These are phyloP conservation scores for Ictalurus furcatus DNA, from an alignment of 2,113 vertebrate species.

Conservation along the genomic window DNA sequence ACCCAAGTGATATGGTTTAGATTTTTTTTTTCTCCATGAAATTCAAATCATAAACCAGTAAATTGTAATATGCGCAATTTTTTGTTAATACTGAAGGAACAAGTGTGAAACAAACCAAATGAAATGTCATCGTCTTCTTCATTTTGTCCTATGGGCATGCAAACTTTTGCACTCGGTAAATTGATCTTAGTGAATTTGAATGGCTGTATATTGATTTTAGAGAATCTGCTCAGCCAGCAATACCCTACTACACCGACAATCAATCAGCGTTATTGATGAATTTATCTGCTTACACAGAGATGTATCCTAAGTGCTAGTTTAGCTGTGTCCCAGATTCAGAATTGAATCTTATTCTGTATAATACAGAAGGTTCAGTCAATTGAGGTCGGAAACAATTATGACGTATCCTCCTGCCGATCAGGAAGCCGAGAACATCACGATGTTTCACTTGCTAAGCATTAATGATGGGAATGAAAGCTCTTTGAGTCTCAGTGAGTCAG, in stretches of 20 bases:
- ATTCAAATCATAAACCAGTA: neutral
- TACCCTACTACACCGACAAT: neutral
- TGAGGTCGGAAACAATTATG: slow-evolving; percentile 18
- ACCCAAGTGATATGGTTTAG: neutral
- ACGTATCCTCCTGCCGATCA: neutral
- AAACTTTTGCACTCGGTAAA: neutral
- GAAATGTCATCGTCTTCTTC: neutral
- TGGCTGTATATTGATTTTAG: neutral
- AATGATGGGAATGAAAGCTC: neutral
- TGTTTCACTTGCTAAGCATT: slow-evolving; percentile 32
- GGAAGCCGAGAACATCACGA: neutral
- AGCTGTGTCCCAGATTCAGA: neutral
- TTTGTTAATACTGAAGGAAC: neutral
- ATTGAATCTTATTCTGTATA: neutral
- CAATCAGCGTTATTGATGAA: slow-evolving; percentile 9
- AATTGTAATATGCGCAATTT: neutral
- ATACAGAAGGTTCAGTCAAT: neutral
- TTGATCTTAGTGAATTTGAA: neutral
- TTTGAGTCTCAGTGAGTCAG: neutral
- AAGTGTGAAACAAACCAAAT: neutral
- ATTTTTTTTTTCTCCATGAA: neutral
- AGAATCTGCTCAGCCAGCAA: neutral
- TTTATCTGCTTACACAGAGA: slow-evolving; percentile 30
- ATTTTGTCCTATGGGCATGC: neutral
- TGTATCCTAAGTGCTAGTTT: slow-evolving; percentile 17